These are phyloP conservation scores for Leucozona laternaria DNA, from an alignment of 2,888 invertebrate genomes.

Conservation along the genomic window DNA sequence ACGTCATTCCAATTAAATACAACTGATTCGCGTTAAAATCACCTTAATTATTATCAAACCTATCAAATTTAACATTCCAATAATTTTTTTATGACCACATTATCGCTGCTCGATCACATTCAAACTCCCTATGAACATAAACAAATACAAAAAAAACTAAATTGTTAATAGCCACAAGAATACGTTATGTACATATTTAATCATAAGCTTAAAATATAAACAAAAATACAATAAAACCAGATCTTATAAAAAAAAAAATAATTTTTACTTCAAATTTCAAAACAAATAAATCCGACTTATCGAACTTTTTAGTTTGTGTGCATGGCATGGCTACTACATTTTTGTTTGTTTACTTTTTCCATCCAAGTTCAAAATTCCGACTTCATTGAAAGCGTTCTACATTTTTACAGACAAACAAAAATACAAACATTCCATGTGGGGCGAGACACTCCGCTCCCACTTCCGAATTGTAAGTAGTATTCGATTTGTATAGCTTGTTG, in stretches of 20 bases:
- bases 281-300: background rate
- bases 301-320: background rate
- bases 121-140: background rate
- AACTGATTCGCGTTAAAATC: background rate
- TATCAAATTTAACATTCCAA: background rate
- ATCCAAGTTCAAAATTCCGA: conserved; percentile 70
- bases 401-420: background rate
- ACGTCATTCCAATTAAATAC: background rate
- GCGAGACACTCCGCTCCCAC: conserved; percentile 27
- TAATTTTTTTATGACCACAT: background rate
- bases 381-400: conserved; percentile 47
- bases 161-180: background rate
- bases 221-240: background rate
- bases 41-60: background rate
- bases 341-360: conserved; percentile 57
- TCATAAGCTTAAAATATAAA: background rate
- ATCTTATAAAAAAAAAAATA: background rate
- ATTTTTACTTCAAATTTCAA: background rate
- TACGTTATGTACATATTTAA: background rate
- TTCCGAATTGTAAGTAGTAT: conserved; percentile 41
- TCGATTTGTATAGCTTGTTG: background rate
- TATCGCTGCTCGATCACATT: background rate
- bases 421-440: conserved; percentile 34
- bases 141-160: background rate
- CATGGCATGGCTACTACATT: background rate